Percentiles rank a stretch among this genome's conserved stretches.
phyloP scores from a whole-genome alignment of 1,140 invertebrate species.

The Lerema accius region DNA sequence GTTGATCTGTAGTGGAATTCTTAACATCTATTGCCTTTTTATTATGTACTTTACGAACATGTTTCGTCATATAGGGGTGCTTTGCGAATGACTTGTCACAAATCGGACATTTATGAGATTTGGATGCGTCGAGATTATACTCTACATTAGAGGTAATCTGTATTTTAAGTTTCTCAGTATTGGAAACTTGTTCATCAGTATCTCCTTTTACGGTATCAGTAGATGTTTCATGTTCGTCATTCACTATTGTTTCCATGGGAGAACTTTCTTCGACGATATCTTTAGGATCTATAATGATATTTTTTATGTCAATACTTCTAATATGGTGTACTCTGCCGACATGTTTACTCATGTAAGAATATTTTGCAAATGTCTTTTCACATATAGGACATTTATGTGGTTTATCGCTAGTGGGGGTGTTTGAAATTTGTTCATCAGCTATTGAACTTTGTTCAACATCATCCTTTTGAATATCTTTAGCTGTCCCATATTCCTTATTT shows the following conservation, averaged over 20 bases:
- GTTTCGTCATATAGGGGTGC: background rate
- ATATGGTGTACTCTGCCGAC: background rate
- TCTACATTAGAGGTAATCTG: background rate
- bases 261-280: background rate
- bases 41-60: background rate
- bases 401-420: background rate
- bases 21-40: background rate
- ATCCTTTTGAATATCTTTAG: constrained; percentile 3
- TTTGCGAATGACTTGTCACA: background rate
- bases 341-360: background rate
- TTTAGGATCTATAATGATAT: background rate
- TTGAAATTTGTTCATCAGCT: background rate
- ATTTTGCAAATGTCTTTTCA: background rate
- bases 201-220: background rate
- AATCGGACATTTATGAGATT: background rate
- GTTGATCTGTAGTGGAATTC: background rate
- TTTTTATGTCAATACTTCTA: constrained; percentile 2
- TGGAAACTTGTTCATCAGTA: background rate
- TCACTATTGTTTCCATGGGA: background rate
- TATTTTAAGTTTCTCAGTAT: background rate
- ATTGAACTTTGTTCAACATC: constrained; percentile 1
- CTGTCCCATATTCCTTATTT: background rate
- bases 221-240: background rate
- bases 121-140: background rate
- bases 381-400: background rate